Percentiles rank a stretch among this genome's conserved stretches.
Evolutionary conservation across 2,797 vertebrate genomes (phyloP).

Genomic region (Lithobates pipiens): DNA sequence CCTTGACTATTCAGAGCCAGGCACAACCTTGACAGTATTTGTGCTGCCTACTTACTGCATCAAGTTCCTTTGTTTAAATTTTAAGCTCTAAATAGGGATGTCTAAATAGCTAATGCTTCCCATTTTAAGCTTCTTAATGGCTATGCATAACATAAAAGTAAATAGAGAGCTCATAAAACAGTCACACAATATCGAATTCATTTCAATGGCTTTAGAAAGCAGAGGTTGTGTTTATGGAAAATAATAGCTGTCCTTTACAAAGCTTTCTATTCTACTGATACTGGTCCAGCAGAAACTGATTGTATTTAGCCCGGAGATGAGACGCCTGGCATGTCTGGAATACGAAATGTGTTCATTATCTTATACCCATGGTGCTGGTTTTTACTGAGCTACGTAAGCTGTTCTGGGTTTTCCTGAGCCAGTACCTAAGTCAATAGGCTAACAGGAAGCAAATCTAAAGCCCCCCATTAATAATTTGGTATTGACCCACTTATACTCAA

Average conservation of each 20-base stretch:
- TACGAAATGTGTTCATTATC: neutral
- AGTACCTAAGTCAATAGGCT: neutral
- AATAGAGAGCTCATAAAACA: constrained; percentile 46
- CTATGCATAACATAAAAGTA: constrained; percentile 32
- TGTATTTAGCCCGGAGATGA: constrained; percentile 9
- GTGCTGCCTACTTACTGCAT: constrained; percentile 26
- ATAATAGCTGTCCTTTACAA: constrained; percentile 50
- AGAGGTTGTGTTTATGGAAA: constrained; percentile 20
- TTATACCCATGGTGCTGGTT: neutral
- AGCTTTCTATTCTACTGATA: constrained; percentile 1
- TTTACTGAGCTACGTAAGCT: neutral
- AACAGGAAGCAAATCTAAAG: too few species aligned
- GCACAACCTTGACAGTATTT: constrained; percentile 48
- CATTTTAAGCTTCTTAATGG: constrained; percentile 55
- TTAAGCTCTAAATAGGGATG: constrained; percentile 58
- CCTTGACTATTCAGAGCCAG: constrained; percentile 51
- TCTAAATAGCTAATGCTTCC: constrained; percentile 48
- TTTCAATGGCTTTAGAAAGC: constrained; percentile 11
- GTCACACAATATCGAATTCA: constrained; percentile 38
- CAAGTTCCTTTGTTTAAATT: constrained; percentile 47
- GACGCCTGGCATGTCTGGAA: neutral
- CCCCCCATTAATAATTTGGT: too few species aligned
- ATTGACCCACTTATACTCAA: too few species aligned
- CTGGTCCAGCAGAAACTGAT: neutral
- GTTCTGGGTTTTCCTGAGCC: too few species aligned